Base-by-base conservation (phyloP, 1,140 invertebrate species). In the Battus philenor region DNA sequence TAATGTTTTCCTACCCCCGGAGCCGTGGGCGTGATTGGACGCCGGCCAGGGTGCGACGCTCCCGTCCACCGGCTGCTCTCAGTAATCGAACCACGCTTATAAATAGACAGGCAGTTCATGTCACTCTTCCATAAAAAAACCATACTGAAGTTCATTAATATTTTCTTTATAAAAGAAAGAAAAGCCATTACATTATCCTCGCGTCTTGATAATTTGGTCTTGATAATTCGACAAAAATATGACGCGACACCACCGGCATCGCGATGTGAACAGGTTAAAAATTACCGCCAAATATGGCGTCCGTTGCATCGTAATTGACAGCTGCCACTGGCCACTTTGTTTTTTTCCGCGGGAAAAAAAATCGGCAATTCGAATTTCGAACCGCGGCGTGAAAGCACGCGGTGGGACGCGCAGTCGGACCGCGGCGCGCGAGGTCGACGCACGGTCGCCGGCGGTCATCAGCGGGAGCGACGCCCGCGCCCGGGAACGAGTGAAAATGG, bases 391-490 rank as follows among this genome's bases (percentile, higher is more conserved):
- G 64, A 68, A 70, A 63, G 60, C 59, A 53, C 53, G 59, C 57
- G 54, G 51, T 54, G 54, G 33, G 41, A 11, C 26, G 51, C 24
- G 22, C 60, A 65, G 68, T 69, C 44, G 52, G 44, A 39, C 41
- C 47, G 56, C 50, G 45, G 53, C 45, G 52, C 32, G 51, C 44
- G 55, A 59, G 71, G 72, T 76, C 72, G 69, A 69, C 68, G 69
- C 61, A 66, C 69, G 69, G 63, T 66, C 69, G 72, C 54, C 54
- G 55, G 64, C 69, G 72, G 72, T 76, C 72, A 76, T 50, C 62
- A 46, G 51, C 60, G 54, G 57, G 59, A 63, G 66, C 73, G 73
- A 72, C 71, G 73, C 44, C 61, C 68, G 66, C 56, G 45, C 49
- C 32, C 49, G 49, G 57, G 52, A 54, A 62, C 63, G 18, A 50